phyloP scores from a whole-genome alignment of 2,797 vertebrate species.

The Acanthiza pusilla region DNA sequence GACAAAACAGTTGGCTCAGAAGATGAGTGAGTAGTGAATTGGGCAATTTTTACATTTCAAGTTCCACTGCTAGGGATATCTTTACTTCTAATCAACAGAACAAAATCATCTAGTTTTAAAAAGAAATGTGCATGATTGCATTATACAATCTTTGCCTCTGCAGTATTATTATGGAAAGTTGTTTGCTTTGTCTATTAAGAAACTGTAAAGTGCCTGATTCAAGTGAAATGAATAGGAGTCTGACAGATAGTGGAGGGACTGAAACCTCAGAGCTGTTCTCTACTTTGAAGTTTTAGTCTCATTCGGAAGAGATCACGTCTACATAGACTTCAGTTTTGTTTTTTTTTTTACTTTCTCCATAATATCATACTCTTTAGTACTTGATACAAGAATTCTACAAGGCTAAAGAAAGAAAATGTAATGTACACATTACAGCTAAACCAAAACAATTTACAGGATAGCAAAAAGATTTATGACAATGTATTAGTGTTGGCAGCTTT shows the following conservation, averaged over 20 bases:
- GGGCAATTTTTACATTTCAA: background rate
- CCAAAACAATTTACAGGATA: background rate
- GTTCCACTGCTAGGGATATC: background rate
- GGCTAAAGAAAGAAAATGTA: background rate
- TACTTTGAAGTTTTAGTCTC: background rate
- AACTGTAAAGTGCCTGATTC: background rate
- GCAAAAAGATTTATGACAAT: background rate
- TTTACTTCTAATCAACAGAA: slow-evolving; percentile 33
- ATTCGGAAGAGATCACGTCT: background rate
- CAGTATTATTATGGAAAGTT: slow-evolving; percentile 4
- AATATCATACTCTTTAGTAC: background rate
- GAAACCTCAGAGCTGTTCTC: background rate
- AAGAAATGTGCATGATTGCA: slow-evolving; percentile 12
- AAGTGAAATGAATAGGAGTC: background rate
- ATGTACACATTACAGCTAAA: background rate
- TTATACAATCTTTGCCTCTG: background rate
- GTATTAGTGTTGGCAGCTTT: background rate
- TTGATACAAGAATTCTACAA: background rate
- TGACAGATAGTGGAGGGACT: background rate
- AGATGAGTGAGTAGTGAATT: background rate
- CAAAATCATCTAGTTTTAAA: slow-evolving; percentile 19
- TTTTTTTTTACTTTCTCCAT: background rate
- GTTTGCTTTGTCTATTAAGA: slow-evolving; percentile 12
- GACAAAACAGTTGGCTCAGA: background rate
- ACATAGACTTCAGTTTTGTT: background rate